Base-by-base conservation (phyloP, 2,888 invertebrate species). In the Ariolimax columbianus region DNA sequence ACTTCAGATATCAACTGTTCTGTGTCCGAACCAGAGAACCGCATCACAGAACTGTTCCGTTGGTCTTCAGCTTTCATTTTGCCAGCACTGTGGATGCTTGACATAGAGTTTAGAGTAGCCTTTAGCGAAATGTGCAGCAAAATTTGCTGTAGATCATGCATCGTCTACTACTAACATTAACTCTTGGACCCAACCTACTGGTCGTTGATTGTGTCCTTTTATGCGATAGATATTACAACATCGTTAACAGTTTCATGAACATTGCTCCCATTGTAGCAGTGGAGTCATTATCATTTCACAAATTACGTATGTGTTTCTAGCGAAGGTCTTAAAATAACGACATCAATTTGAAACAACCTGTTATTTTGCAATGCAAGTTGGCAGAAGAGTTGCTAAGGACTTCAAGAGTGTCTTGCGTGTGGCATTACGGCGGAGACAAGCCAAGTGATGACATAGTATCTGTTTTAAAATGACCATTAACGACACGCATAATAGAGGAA, bases 41-140 rank as follows among this genome's bases (percentile, higher is more conserved):
- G 81, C 23, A 72, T 3, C 38, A n/a, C 72, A 26, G 81, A 72
- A 51, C 72, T 81, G 0, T 72, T 72, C 14, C 70, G 81, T 1
- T 81, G 81, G 81, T 70, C 81, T 30, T 14, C 38, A 17, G 6
- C 36, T n/a, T 81, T 81, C 38, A 38, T 72, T 11, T 23, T 81
- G n/a, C 81, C 81, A 11, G 81, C 72, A 3, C 23, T 81, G 0
- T 81, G 81, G 70, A 55, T 72, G 72, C 17, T 81, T 1, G 81
- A 81, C n/a, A 55, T 3, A 9, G 51, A 81, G 7, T 81, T 72
- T 40, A 81, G 81, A 55, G 30, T 23, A 51, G 72, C 55, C 4
- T 72, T 47, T 38, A 36, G n/a, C 11, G 1, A 55, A 11, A n/a
- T 72, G 14, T 72, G 70, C 26, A 70, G 81, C 68, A 70, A 36